Conservation (phyloP, 2,888 invertebrate genomes). For the Koerneria pararmatus region DNA sequence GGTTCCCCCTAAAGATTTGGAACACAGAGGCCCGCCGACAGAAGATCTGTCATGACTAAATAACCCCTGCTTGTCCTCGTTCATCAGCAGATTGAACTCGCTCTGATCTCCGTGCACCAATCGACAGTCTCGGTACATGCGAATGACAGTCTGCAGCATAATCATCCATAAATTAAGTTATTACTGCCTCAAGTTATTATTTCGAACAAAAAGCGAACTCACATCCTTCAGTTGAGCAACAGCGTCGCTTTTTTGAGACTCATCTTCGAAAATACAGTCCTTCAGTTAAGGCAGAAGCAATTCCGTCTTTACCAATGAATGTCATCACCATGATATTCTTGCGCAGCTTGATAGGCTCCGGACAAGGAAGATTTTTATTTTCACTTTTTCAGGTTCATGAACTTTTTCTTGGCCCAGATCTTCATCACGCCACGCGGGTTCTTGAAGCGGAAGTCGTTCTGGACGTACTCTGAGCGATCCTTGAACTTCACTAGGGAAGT, state of each 20-base stretch:
- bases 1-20: no score
- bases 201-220: no score
- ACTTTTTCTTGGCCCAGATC: conserved; percentile 69
- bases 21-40: no score
- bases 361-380: conserved; percentile 62
- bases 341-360: conserved; percentile 65
- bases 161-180: no score
- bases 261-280: conserved; percentile 59
- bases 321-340: conserved; percentile 66
- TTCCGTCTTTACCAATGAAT: conserved; percentile 65
- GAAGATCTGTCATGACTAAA: no score
- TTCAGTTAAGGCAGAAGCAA: conserved; percentile 67
- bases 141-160: conserved; percentile 63
- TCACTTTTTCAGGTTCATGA: conserved; percentile 65
- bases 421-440: conserved; percentile 67
- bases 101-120: conserved; percentile 69
- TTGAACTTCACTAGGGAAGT: conserved; percentile 68
- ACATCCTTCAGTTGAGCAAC: conserved; percentile 30
- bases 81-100: conserved; percentile 69
- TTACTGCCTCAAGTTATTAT: no score
- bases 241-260: conserved; percentile 58
- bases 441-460: conserved; percentile 68
- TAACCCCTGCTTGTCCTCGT: no score
- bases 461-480: conserved; percentile 66
- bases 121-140: conserved; percentile 65